A percentile compares a stretch with the other conserved stretches of the same genome.
Conservation (phyloP, 2,888 invertebrate genomes). For the Drosophila trichaetosa region DNA sequence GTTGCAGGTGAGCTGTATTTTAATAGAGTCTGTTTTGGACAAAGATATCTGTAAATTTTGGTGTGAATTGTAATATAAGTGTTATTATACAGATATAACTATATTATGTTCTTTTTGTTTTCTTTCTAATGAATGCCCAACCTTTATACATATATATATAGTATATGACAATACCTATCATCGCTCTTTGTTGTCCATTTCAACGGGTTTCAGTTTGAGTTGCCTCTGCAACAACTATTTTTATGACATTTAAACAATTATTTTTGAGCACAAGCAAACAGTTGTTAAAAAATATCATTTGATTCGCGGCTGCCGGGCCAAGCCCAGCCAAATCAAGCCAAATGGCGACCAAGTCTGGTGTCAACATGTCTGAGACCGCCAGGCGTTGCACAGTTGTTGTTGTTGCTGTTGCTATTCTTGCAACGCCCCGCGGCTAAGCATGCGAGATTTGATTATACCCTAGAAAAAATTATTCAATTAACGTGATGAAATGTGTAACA, state of each 20-base stretch:
- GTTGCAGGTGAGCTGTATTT: conserved; percentile 7
- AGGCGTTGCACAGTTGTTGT: conserved; percentile 36
- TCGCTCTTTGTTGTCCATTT: conserved; percentile 28
- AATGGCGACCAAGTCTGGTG: conserved; percentile 67
- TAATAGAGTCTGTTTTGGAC: not conserved
- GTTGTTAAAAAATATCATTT: conserved; percentile 72
- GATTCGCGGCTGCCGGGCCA: conserved; percentile 40
- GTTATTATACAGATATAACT: not conserved
- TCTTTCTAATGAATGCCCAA: not conserved
- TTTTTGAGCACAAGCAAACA: conserved; percentile 59
- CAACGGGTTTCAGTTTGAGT: conserved; percentile 10
- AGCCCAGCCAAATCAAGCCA: conserved; percentile 36
- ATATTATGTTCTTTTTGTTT: not conserved
- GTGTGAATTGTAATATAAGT: not conserved
- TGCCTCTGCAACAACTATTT: conserved; percentile 48
- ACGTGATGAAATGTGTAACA: not conserved
- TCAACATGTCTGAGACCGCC: conserved; percentile 76
- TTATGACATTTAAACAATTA: conserved; percentile 80
- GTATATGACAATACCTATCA: not conserved
- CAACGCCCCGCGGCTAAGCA: conserved; percentile 58
- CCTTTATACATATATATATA: not conserved
- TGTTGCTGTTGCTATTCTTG: conserved; percentile 50
- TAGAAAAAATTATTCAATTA: not conserved
- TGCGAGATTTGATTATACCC: conserved; percentile 48
- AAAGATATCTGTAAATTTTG: not conserved